phyloP scores from a whole-genome alignment of 2,113 vertebrate species.

The Phrynosoma platyrhinos region DNA sequence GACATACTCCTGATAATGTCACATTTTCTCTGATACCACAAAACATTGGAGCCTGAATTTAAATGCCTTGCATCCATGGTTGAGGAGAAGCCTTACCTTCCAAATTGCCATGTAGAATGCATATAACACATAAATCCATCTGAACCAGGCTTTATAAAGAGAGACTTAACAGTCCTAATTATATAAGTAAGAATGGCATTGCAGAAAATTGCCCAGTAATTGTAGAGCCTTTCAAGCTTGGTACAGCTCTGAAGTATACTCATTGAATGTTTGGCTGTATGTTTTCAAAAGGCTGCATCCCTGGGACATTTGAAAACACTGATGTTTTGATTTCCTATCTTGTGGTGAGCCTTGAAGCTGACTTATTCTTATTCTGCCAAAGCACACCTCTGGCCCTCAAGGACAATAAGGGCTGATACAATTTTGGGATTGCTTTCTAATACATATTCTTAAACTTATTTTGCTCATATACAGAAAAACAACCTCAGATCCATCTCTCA shows the following conservation, averaged over 20 bases:
- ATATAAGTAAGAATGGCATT: slow-evolving; percentile 27
- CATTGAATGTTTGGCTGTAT: background rate
- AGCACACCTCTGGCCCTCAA: background rate
- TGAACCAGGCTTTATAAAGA: slow-evolving; percentile 18
- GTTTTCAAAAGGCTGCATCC: background rate
- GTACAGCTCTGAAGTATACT: background rate
- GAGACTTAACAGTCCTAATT: slow-evolving; percentile 33
- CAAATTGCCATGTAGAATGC: background rate
- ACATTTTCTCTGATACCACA: slow-evolving; percentile 16
- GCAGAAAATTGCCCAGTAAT: slow-evolving; percentile 34
- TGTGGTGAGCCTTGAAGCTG: background rate
- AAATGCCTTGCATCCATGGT: slow-evolving; percentile 17
- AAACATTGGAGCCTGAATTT: slow-evolving; percentile 22
- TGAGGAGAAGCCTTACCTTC: background rate
- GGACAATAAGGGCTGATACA: background rate
- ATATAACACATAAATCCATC: slow-evolving; percentile 30
- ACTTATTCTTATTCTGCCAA: slow-evolving; percentile 36
- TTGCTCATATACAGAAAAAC: background rate
- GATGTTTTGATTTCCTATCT: background rate
- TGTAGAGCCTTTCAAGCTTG: slow-evolving; percentile 1
- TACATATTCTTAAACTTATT: background rate
- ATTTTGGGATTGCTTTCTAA: background rate
- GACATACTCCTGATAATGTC: slow-evolving; percentile 22
- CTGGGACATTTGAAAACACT: background rate
- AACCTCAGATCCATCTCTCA: background rate